Conservation (phyloP, 2,888 invertebrate species). For the Synergus umbraculus region DNA sequence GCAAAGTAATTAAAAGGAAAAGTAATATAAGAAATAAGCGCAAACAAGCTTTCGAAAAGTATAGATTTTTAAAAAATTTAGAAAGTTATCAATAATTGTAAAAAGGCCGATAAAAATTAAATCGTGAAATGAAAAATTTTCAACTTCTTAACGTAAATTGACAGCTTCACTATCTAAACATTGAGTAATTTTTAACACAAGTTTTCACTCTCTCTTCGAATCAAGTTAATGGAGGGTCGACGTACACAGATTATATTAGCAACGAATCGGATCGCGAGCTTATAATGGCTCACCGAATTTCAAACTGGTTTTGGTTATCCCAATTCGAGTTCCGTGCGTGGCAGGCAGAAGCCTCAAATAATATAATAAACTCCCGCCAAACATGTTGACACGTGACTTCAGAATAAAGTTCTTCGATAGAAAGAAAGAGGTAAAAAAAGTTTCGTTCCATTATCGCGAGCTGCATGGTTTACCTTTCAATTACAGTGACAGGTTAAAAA, state of each 20-base stretch:
- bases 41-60: constrained; percentile 40
- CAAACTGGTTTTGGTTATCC: constrained; percentile 65
- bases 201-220: constrained; percentile 35
- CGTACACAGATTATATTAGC: constrained; percentile 69
- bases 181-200: neutral
- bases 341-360: constrained; percentile 33
- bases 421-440: constrained; percentile 16
- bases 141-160: too few species aligned
- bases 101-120: too few species aligned
- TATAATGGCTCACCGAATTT: constrained; percentile 67
- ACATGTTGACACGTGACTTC: constrained; percentile 23
- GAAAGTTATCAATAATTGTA: neutral
- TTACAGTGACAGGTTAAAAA: constrained; percentile 7
- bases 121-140: too few species aligned
- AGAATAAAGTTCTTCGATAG: constrained; percentile 2
- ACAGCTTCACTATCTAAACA: too few species aligned
- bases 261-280: constrained; percentile 65
- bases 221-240: constrained; percentile 70
- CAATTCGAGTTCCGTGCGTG: constrained; percentile 32
- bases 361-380: constrained; percentile 32
- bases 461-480: constrained; percentile 12
- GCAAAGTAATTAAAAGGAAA: neutral
- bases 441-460: neutral
- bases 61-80: neutral
- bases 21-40: neutral